Percentiles rank a stretch among this genome's conserved stretches.
phyloP scores from a whole-genome alignment of 2,888 invertebrate species.

The Phasia obesa region DNA sequence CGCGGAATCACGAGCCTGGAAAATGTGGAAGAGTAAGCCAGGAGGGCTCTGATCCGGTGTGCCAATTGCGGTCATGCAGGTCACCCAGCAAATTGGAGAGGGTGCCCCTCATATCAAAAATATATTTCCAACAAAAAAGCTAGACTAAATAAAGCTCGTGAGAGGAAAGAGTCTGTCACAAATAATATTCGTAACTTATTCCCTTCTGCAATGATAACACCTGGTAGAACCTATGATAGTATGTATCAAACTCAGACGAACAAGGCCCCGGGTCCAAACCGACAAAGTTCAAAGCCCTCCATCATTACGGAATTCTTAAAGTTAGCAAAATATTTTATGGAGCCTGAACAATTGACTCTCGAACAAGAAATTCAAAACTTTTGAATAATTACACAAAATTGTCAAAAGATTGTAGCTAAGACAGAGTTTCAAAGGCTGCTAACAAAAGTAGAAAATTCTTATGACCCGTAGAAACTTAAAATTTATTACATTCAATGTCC shows the following conservation, averaged over 20 bases:
- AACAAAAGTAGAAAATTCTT: constrained; percentile 1
- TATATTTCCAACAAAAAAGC: background rate
- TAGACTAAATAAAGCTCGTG: background rate
- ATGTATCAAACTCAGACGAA: background rate
- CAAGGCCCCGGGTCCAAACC: background rate
- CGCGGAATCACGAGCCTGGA: too few relatives aligned
- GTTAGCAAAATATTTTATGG: constrained; percentile 12
- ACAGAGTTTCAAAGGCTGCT: constrained; percentile 14
- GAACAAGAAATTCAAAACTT: constrained; percentile 15
- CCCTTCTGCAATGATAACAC: background rate
- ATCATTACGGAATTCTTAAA: constrained; percentile 19
- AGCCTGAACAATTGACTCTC: constrained; percentile 7
- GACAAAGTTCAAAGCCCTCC: background rate
- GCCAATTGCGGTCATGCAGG: background rate
- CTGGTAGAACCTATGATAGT: background rate
- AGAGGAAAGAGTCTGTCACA: background rate
- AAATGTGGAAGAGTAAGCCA: background rate
- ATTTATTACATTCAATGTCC: constrained; percentile 1
- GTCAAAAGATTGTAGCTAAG: constrained; percentile 20
- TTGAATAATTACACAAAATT: constrained; percentile 4
- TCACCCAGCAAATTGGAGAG: constrained; percentile 36
- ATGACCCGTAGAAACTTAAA: constrained; percentile 2
- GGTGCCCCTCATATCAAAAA: constrained; percentile 12
- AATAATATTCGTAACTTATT: background rate
- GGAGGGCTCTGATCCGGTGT: background rate